Evolutionary conservation across 2,888 invertebrate genomes (phyloP), one percentile per base, ranked within the genome.

Genomic region (Athalia circularis): DNA sequence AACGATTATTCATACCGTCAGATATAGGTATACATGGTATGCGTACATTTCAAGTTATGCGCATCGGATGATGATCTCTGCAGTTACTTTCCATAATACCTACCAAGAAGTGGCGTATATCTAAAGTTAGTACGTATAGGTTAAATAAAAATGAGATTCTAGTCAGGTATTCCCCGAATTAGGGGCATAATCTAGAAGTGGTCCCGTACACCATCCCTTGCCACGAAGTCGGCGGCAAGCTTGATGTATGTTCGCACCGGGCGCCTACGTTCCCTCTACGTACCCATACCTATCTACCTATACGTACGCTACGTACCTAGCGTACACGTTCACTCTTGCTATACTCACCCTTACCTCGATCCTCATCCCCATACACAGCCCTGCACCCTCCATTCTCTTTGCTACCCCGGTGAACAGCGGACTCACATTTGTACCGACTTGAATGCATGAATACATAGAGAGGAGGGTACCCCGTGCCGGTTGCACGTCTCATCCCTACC

Each of bases 161-260:
- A 54, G 74, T 74, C 78, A 78, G 74, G 72, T 52, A 78, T 54
- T 72, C 15, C 47, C 77, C 70, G 79, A 82, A 82, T 83, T 82
- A 80, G 80, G 65, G 75, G 77, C 67, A 77, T 83, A 79, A 76
- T 80, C 79, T 70, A 80, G 79, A 82, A 80, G 79, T 79, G 79
- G 75, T 75, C 59, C 75, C 77, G 80, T 67, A 80, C 79, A 67
- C 59, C 54, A 64, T 7, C 75, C 64, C 65, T 64, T 77, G 77
- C 77, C 77, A 64, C 75, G 62, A 64, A 75, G 48, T 64, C 62
- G 61, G 62, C 61, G 75, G 75, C 75, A 62, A 75, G 75, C 75
- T 75, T 75, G 75, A 75, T 75, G 75, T 75, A 75, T 75, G 75
- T 75, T 75, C 75, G 75, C 59, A 64, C 75, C 75, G 75, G 75